Evolutionary conservation across 2,797 vertebrate species (phyloP).

Genomic region (Synaphobranchus kaupii): DNA sequence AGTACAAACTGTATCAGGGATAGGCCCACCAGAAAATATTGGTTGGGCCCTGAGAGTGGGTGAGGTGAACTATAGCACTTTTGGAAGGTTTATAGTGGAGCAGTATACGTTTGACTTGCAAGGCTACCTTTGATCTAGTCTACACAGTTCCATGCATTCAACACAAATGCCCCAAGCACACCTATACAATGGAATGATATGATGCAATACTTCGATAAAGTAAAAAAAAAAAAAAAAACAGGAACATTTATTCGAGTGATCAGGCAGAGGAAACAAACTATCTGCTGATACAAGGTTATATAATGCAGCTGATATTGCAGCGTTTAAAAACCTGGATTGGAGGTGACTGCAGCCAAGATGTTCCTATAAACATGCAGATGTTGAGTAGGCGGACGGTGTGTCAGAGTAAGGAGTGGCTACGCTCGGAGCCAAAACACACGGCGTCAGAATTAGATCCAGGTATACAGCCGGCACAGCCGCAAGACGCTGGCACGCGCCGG

Average conservation of each 20-base stretch:
- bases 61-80: too few species aligned
- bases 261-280: constrained; percentile 21
- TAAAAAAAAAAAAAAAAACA: not conserved
- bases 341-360: constrained; percentile 69
- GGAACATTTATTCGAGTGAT: not conserved
- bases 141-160: not conserved
- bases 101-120: too few species aligned
- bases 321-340: constrained; percentile 60
- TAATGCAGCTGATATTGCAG: constrained; percentile 56
- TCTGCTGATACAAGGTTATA: constrained; percentile 43
- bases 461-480: constrained; percentile 55
- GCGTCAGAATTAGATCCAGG: constrained; percentile 72
- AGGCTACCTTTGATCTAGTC: too few species aligned
- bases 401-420: constrained; percentile 72
- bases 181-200: not conserved
- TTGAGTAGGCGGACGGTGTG: constrained; percentile 76
- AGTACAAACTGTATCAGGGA: too few species aligned
- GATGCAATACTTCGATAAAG: not conserved
- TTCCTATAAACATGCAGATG: constrained; percentile 76
- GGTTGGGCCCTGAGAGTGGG: too few species aligned
- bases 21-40: too few species aligned
- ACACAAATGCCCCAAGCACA: not conserved
- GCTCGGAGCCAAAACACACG: constrained; percentile 75
- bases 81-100: too few species aligned
- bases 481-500: constrained; percentile 69